phyloP scores from a whole-genome alignment of 2,797 vertebrate genomes.

The Phoebastria nigripes region DNA sequence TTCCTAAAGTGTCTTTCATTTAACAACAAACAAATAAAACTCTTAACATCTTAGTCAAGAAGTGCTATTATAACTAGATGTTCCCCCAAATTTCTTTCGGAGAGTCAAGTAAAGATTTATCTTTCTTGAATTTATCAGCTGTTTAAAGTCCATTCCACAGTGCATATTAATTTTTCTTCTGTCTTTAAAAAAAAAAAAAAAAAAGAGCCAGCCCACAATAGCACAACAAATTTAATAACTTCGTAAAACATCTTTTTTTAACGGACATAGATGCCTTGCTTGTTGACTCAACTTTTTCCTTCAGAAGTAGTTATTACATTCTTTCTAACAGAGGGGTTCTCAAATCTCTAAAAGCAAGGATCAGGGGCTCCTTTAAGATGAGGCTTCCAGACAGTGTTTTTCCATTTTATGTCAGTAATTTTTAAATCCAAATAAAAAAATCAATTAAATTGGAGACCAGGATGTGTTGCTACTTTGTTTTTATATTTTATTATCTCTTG shows the following conservation, averaged over 20 bases:
- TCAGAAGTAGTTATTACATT: not conserved
- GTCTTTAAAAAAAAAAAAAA: not conserved
- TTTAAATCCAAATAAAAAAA: not conserved
- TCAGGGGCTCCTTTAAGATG: not conserved
- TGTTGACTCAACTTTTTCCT: slow-evolving; percentile 11
- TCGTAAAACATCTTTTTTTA: not conserved
- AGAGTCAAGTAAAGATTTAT: not conserved
- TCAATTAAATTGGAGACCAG: not conserved
- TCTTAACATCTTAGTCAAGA: not conserved
- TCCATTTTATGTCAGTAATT: not conserved
- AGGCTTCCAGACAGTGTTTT: not conserved
- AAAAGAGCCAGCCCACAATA: not conserved
- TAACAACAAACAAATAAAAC: not conserved
- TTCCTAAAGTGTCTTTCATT: not conserved
- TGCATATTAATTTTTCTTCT: not conserved
- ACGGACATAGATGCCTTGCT: not conserved
- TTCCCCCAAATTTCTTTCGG: not conserved
- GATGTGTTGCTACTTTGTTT: not conserved
- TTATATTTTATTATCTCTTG: not conserved
- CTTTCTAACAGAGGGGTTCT: not conserved
- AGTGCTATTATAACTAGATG: not conserved
- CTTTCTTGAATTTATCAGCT: not conserved
- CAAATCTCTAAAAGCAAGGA: not conserved
- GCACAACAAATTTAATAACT: not conserved
- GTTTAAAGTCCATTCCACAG: not conserved